Base-by-base conservation (phyloP, 2,113 vertebrate genomes). In the Cyanoderma ruficeps region DNA sequence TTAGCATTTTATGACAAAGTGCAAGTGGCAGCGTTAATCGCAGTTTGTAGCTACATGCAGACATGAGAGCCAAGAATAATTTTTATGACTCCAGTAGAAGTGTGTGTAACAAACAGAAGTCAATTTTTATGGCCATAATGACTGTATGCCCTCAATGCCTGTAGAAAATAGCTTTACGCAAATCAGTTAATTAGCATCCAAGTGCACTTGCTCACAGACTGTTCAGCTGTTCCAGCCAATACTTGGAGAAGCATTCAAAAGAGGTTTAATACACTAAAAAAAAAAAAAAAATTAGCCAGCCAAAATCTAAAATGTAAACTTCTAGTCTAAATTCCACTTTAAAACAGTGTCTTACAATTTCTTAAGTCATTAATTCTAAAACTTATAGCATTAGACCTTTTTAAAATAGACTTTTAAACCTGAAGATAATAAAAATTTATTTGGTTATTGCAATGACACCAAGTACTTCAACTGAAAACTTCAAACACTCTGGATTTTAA, bases 1-100 rank as follows among this genome's bases (percentile, higher is more conserved):
- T 98, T 98, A 98, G 97, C 95, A 97, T 98, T 98, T 98, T 98
- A 98, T 98, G 98, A 97, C 97, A 97, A 97, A 98, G 88, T 96
- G 94, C 94, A 93, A 97, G 93, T 94, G 86, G 91, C 89, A 95
- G 86, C 1, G 16, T 97, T 97, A 97, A 97, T 96, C 95, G 87
- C 76, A 71, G 80, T 89, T 97, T 97, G 95, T 97, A 96, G 96
- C 92, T 97, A 95, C 94, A 96, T 92, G 94, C 69, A 94, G 86
- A 85, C 81, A 63, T 89, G 94, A 97, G 96, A 96, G 96, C 60
- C 13, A 50, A 95, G 94, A 97, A 97, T 96, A 95, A 97, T 96
- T 98, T 98, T 98, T 97, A 97, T 95, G 72, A 97, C 88, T 95
- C 80, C 65, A 61, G 95, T 72, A 96, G 94, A 97, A 97, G 81